Conservation (phyloP, 2,113 vertebrate species). For the Bufo bufo region DNA sequence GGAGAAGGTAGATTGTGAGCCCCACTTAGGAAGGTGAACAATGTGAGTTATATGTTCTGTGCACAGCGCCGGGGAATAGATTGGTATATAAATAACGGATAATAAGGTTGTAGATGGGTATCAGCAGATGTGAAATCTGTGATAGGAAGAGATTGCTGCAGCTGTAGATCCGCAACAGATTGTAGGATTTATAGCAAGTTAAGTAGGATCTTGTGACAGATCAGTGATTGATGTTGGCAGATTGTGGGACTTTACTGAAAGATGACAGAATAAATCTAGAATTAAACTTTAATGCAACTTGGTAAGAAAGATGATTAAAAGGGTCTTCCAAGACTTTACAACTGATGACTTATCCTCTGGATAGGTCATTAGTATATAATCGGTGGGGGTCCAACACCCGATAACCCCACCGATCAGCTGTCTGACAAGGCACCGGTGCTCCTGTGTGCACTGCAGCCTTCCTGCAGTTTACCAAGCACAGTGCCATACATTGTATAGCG, state of each 20-base stretch:
- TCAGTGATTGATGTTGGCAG: not conserved
- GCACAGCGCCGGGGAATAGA: not conserved
- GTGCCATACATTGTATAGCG: too few relatives aligned
- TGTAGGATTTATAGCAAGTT: too few relatives aligned
- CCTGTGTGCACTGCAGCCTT: too few relatives aligned
- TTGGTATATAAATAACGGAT: not conserved
- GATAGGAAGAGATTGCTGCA: not conserved
- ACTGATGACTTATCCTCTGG: too few relatives aligned
- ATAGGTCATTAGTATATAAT: too few relatives aligned
- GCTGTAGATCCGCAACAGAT: too few relatives aligned
- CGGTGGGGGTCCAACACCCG: too few relatives aligned
- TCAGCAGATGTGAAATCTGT: not conserved
- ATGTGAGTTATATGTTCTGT: too few relatives aligned
- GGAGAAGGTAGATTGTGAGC: not conserved
- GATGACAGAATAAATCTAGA: not conserved
- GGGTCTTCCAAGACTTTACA: too few relatives aligned
- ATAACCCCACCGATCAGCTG: too few relatives aligned
- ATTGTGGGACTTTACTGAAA: not conserved
- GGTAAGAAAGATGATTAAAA: not conserved
- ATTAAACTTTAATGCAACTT: not conserved
- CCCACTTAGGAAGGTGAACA: not conserved
- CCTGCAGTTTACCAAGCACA: too few relatives aligned
- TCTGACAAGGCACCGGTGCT: too few relatives aligned
- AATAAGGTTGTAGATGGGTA: not conserved
- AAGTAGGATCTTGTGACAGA: not conserved